phyloP scores from a whole-genome alignment of 2,113 vertebrate genomes.

The Brienomyrus longianalis region DNA sequence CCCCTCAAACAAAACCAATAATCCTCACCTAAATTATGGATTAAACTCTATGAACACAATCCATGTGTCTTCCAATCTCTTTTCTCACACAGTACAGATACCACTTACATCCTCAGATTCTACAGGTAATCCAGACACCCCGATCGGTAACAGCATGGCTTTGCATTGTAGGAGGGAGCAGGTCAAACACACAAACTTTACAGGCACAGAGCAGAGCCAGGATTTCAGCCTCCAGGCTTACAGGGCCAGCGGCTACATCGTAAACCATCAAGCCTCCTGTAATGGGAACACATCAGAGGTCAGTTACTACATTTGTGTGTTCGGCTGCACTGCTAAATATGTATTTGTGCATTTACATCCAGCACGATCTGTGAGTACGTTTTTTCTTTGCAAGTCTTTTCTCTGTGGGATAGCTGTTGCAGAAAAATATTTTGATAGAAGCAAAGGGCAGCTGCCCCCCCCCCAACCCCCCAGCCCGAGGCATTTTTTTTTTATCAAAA shows the following conservation, averaged over 20 bases:
- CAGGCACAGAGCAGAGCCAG: background rate
- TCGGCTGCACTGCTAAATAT: background rate
- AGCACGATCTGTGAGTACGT: background rate
- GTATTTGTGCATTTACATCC: background rate
- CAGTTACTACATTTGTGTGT: background rate
- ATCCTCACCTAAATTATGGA: background rate
- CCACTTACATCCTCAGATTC: background rate
- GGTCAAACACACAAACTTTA: background rate
- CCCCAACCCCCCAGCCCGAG: background rate
- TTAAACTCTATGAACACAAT: background rate
- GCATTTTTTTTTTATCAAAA: background rate
- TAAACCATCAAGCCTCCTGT: background rate
- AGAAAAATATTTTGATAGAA: background rate
- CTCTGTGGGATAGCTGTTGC: background rate
- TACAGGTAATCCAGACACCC: background rate
- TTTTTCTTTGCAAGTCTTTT: background rate
- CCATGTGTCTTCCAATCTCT: background rate
- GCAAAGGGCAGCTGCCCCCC: background rate
- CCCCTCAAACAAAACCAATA: background rate
- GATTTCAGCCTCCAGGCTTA: background rate
- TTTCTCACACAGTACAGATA: background rate
- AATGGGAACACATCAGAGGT: too few species aligned
- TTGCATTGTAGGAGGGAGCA: background rate
- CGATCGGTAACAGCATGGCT: background rate
- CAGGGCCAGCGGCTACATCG: background rate